Percentiles rank a stretch among this genome's conserved stretches.
phyloP scores from a whole-genome alignment of 2,113 vertebrate genomes.

The Chauna torquata region DNA sequence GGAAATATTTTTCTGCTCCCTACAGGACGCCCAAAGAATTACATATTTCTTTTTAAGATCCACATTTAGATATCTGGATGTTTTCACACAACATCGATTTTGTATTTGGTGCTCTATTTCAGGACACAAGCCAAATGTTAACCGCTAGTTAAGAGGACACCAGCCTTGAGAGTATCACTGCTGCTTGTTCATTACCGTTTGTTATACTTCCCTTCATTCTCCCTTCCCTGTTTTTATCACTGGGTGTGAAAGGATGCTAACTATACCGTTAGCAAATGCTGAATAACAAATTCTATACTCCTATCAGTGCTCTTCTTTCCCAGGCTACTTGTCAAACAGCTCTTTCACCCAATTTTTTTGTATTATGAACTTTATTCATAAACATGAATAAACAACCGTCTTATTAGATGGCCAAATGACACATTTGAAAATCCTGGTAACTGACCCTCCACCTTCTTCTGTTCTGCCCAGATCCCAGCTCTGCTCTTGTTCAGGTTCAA shows the following conservation, averaged over 20 bases:
- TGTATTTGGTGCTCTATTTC: neutral
- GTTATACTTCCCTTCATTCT: neutral
- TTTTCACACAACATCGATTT: neutral
- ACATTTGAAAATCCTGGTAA: neutral
- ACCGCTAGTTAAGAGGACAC: neutral
- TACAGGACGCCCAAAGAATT: slow-evolving; percentile 25
- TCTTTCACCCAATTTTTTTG: neutral
- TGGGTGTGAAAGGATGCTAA: fast-evolving
- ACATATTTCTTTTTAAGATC: neutral
- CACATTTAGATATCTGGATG: too few species aligned
- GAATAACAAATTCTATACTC: neutral
- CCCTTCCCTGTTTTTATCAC: neutral
- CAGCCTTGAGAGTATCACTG: neutral
- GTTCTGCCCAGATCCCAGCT: neutral
- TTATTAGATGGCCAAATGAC: neutral
- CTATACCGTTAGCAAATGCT: neutral
- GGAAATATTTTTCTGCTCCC: slow-evolving; percentile 33
- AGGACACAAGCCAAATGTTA: neutral
- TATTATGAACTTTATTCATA: neutral
- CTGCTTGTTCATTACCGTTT: neutral
- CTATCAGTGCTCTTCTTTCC: neutral
- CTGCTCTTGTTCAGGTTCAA: neutral
- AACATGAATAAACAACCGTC: neutral
- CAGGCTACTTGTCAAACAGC: neutral
- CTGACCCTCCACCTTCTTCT: neutral